A percentile compares a stretch with the other conserved stretches of the same genome.
phyloP scores from a whole-genome alignment of 37 sponge, comb jelly and placozoan species.

The Beroe forskalii region DNA sequence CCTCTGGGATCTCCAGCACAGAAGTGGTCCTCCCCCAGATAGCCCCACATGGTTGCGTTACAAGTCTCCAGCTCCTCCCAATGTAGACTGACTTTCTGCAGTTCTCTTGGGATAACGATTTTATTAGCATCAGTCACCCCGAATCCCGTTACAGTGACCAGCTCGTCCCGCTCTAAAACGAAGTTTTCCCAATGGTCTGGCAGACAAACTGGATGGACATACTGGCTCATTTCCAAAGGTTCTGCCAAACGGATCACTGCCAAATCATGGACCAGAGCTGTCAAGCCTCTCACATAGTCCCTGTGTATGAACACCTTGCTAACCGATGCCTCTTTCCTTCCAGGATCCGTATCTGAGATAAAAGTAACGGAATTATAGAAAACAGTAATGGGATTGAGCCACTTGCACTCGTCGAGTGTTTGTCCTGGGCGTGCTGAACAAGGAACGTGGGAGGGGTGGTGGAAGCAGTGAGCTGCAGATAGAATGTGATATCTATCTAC shows the following conservation, averaged over 20 bases:
- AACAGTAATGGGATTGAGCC: not conserved
- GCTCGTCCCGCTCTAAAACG: not conserved
- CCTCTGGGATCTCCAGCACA: slow-evolving; percentile 13
- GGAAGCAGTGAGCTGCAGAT: slow-evolving; percentile 37
- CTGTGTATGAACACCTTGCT: not conserved
- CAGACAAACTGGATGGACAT: slow-evolving; percentile 10
- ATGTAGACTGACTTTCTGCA: slow-evolving; percentile 14
- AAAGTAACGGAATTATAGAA: not conserved
- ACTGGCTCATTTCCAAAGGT: not conserved
- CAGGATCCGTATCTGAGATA: not conserved
- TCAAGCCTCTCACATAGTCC: not conserved
- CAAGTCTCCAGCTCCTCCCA: not conserved
- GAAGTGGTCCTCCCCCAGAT: not conserved
- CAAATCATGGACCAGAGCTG: not conserved
- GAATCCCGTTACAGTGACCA: not conserved
- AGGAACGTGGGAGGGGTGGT: not conserved
- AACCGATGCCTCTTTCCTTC: not conserved
- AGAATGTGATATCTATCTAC: not conserved
- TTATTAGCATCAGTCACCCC: not conserved
- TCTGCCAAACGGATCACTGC: not conserved
- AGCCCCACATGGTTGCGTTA: not conserved
- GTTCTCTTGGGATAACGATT: not conserved
- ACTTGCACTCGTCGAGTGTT: not conserved
- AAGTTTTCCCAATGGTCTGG: not conserved
- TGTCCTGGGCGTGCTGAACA: not conserved